These are phyloP conservation scores for Scortum barcoo DNA, from an alignment of 2,113 vertebrate species.

Conservation along the genomic window DNA sequence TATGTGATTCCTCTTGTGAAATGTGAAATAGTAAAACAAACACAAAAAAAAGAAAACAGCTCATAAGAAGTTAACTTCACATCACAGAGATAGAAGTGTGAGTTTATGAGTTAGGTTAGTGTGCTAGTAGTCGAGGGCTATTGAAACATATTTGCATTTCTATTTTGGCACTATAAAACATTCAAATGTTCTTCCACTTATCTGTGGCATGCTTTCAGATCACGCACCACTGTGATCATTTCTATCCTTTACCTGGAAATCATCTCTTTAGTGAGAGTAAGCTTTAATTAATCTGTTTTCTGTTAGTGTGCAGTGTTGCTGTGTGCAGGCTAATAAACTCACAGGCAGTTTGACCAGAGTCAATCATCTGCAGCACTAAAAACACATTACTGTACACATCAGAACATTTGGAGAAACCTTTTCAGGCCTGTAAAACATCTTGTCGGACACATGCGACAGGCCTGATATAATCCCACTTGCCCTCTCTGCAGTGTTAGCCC, in stretches of 20 bases:
- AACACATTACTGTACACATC: neutral
- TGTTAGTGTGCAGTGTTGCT: neutral
- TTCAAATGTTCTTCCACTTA: neutral
- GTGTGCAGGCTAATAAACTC: neutral
- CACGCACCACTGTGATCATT: neutral
- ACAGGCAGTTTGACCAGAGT: neutral
- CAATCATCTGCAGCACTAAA: neutral
- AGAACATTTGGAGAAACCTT: conserved; percentile 1
- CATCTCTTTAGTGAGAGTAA: neutral
- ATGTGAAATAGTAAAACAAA: no score
- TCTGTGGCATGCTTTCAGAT: neutral
- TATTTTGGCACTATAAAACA: neutral
- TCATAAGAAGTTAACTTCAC: no score
- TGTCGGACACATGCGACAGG: neutral
- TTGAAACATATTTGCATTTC: neutral
- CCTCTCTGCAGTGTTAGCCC: neutral
- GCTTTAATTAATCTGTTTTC: no score
- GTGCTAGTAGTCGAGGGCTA: neutral
- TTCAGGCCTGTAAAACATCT: neutral
- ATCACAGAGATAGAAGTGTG: no score
- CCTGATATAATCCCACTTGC: conserved; percentile 22
- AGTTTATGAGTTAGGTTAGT: no score
- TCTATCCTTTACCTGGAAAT: neutral
- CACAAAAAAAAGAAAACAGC: no score
- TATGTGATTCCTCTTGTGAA: neutral